Percentiles rank a stretch among this genome's conserved stretches.
Conservation (phyloP, 2,888 invertebrate genomes). For the Psylliodes chrysocephalus region DNA sequence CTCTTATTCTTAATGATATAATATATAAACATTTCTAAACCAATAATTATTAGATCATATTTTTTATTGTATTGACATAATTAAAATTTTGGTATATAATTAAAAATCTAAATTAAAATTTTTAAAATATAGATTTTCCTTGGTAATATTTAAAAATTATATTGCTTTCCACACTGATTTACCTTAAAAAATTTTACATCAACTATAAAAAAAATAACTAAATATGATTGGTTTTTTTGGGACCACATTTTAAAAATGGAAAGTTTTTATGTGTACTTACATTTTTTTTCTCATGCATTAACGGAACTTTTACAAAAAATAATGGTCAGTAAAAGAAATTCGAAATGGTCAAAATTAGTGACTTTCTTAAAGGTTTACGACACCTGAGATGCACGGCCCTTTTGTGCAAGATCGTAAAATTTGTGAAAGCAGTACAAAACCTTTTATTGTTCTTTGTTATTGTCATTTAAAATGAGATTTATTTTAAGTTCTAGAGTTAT, state of each 20-base stretch:
- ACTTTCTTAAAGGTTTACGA: not conserved
- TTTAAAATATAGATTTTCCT: too few species aligned
- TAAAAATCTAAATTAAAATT: too few species aligned
- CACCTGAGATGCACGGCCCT: not conserved
- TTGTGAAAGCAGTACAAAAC: not conserved
- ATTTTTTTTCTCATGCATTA: not conserved
- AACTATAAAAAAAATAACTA: too few species aligned
- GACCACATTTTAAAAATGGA: not conserved
- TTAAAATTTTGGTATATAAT: too few species aligned
- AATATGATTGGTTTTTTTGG: too few species aligned
- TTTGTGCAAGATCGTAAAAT: not conserved
- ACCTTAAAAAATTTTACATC: too few species aligned
- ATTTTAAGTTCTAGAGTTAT: not conserved
- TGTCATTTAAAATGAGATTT: not conserved
- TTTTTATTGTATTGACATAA: too few species aligned
- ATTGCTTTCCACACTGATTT: too few species aligned
- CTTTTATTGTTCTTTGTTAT: not conserved
- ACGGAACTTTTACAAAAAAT: not conserved
- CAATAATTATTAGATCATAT: too few species aligned
- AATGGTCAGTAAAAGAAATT: not conserved
- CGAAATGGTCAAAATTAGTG: not conserved
- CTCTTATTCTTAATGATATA: too few species aligned
- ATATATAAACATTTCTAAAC: too few species aligned
- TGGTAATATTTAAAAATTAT: too few species aligned
- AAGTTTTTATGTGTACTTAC: not conserved